phyloP scores from a whole-genome alignment of 2,888 invertebrate species.

The Adelognathus sp. region DNA sequence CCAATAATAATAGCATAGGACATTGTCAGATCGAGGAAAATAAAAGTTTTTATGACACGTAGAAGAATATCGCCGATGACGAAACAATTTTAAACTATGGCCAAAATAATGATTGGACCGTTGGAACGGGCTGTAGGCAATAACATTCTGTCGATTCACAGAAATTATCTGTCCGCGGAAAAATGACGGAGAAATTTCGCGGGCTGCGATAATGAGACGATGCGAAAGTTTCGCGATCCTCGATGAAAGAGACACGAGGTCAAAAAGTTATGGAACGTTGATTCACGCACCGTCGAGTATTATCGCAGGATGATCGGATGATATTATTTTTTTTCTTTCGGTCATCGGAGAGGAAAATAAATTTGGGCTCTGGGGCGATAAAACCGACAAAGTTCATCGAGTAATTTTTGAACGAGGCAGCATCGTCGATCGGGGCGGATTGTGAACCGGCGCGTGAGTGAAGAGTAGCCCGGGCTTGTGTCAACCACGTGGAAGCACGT shows the following conservation, averaged over 20 bases:
- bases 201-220: conserved; percentile 40
- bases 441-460: not conserved
- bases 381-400: not conserved
- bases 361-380: too few relatives aligned
- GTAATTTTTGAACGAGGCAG: not conserved
- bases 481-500: conserved; percentile 3
- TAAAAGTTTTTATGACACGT: not conserved
- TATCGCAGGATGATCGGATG: not conserved
- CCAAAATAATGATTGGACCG: not conserved
- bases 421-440: not conserved
- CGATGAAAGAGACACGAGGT: conserved; percentile 32
- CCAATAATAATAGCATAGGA: not conserved
- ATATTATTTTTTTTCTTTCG: conserved; percentile 4
- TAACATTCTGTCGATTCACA: not conserved
- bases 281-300: conserved; percentile 25
- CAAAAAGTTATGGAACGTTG: conserved; percentile 5
- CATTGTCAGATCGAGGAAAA: not conserved
- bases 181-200: conserved; percentile 20
- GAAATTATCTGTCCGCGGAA: not conserved
- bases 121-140: not conserved
- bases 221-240: conserved; percentile 39
- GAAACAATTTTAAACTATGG: not conserved
- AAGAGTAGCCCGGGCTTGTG: not conserved
- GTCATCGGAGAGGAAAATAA: too few relatives aligned
- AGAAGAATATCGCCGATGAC: not conserved